A percentile compares a stretch with the other conserved stretches of the same genome.
phyloP scores from a whole-genome alignment of 2,113 vertebrate genomes.

The Lucifuga dentata region DNA sequence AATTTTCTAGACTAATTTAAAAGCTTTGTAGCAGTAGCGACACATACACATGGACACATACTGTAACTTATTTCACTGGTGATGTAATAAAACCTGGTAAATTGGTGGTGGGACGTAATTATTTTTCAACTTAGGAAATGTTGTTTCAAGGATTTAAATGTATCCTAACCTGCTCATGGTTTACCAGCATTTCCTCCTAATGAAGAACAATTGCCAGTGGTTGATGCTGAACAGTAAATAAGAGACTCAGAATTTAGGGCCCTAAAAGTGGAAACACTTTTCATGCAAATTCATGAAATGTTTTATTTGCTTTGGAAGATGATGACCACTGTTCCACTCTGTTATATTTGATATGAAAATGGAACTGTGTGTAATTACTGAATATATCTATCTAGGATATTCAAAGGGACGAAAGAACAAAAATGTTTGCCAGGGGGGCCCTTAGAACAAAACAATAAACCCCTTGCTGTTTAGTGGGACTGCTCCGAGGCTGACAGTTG shows the following conservation, averaged over 20 bases:
- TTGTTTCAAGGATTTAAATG: not conserved
- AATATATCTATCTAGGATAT: not conserved
- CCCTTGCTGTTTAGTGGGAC: not conserved
- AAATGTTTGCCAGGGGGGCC: not conserved
- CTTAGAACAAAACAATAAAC: not conserved
- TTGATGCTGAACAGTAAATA: not conserved
- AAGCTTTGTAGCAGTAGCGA: not conserved
- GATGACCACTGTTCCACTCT: not conserved
- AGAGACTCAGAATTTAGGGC: not conserved
- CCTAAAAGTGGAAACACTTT: not conserved
- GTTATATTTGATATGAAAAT: not conserved
- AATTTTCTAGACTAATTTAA: not conserved
- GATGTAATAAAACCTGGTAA: conserved; percentile 11
- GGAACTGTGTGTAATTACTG: not conserved
- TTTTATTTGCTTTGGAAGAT: conserved; percentile 4
- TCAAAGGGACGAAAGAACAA: not conserved
- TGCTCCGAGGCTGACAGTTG: not conserved
- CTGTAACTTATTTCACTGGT: conserved; percentile 9
- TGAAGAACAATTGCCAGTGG: conserved; percentile 4
- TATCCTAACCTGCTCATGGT: not conserved
- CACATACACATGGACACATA: no score
- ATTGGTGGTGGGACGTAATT: not conserved
- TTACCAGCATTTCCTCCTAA: not conserved
- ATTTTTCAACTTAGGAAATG: conserved; percentile 10
- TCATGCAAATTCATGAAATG: not conserved